phyloP scores from a whole-genome alignment of 1,140 invertebrate species.

The Lepidurus arcticus region DNA sequence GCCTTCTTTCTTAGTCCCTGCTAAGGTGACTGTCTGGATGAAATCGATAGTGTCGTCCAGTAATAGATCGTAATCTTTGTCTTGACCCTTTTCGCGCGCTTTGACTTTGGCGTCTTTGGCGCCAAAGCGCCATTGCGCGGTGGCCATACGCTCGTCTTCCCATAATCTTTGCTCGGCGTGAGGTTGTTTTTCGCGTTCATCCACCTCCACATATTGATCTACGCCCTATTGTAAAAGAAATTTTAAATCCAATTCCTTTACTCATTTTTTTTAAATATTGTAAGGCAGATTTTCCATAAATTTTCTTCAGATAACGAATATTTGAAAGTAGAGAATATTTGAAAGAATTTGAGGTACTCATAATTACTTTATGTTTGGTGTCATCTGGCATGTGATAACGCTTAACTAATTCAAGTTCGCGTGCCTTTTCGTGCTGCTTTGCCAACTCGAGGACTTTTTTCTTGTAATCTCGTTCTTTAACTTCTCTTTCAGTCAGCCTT shows the following conservation, averaged over 20 bases:
- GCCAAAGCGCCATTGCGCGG: conserved; percentile 88
- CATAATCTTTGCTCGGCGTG: conserved; percentile 94
- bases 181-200: conserved; percentile 73
- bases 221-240: conserved; percentile 46
- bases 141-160: conserved; percentile 95
- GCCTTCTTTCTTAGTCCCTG: conserved; percentile 61
- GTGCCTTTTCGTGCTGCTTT: conserved; percentile 90
- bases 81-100: conserved; percentile 39
- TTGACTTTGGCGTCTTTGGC: conserved; percentile 72
- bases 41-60: conserved; percentile 97
- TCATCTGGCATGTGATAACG: conserved; percentile 90
- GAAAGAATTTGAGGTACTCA: background rate
- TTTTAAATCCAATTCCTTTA: conserved; percentile 8
- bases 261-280: background rate
- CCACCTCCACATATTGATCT: conserved; percentile 78
- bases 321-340: background rate
- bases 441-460: conserved; percentile 84
- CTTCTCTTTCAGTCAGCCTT: conserved; percentile 79
- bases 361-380: conserved; percentile 34
- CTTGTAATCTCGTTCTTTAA: conserved; percentile 78
- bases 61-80: conserved; percentile 84
- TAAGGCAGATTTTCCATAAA: too few species aligned
- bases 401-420: conserved; percentile 83
- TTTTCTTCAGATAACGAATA: too few species aligned
- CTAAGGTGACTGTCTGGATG: conserved; percentile 84